Evolutionary conservation across 2,113 vertebrate genomes (phyloP).

Genomic region (Alligator mississippiensis): DNA sequence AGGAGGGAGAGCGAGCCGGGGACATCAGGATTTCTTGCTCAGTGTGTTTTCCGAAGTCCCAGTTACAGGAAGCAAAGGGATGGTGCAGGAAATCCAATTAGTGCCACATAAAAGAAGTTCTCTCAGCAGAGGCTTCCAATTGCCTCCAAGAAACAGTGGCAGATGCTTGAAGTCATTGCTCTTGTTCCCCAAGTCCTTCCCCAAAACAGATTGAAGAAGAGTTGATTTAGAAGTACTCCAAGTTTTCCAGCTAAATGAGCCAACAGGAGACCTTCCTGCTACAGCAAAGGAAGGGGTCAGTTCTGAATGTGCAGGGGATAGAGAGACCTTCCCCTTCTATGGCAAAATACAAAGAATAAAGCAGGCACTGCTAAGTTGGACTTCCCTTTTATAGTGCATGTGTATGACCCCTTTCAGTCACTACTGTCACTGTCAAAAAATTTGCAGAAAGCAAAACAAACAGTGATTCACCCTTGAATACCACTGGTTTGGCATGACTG

Average conservation of each 20-base stretch:
- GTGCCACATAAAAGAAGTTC: background rate
- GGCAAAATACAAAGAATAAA: conserved; percentile 46
- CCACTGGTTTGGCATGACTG: background rate
- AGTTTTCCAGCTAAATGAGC: background rate
- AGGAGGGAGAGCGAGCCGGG: background rate
- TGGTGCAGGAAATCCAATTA: background rate
- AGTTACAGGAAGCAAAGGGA: background rate
- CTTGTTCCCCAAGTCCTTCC: background rate
- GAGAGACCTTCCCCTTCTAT: background rate
- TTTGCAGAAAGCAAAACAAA: background rate
- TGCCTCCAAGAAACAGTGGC: background rate
- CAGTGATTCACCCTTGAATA: conserved; percentile 29
- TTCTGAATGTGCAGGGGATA: background rate
- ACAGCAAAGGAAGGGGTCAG: background rate
- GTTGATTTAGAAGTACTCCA: background rate
- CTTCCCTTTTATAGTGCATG: background rate
- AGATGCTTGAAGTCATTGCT: background rate
- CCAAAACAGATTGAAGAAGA: background rate
- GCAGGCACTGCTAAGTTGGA: background rate
- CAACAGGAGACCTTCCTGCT: background rate
- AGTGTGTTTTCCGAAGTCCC: background rate
- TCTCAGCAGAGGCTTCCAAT: background rate
- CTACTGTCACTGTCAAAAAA: background rate
- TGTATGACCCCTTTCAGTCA: background rate
- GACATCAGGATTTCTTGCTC: background rate